These are phyloP conservation scores for Apocheima hispidaria DNA, from an alignment of 2,888 invertebrate species.

Conservation along the genomic window DNA sequence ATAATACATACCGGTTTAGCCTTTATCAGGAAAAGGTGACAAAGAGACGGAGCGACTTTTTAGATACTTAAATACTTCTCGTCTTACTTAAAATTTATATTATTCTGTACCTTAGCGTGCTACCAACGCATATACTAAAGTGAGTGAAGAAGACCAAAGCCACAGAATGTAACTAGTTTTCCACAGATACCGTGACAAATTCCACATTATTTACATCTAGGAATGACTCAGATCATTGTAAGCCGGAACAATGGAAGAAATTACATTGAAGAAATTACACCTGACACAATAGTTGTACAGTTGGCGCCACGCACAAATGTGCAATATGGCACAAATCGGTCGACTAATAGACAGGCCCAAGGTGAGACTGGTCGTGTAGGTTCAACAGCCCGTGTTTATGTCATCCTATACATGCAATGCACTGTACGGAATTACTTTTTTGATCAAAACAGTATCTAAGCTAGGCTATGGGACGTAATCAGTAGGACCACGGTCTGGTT, in stretches of 20 bases:
- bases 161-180: neutral
- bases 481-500: too few relatives aligned
- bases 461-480: neutral
- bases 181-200: conserved; percentile 5
- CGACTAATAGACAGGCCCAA: conserved; percentile 8
- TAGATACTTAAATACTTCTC: too few relatives aligned
- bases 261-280: conserved; percentile 30
- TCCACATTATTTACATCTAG: conserved; percentile 11
- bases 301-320: conserved; percentile 16
- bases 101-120: too few relatives aligned
- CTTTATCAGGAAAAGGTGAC: too few relatives aligned
- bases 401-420: conserved; percentile 1
- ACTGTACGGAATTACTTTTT: conserved; percentile 10
- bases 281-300: conserved; percentile 31
- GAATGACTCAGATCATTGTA: conserved; percentile 30
- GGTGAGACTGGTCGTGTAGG: neutral
- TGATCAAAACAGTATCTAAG: neutral
- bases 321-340: conserved; percentile 3
- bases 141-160: conserved; percentile 1
- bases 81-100: too few relatives aligned
- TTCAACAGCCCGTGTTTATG: conserved; percentile 21
- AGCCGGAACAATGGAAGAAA: conserved; percentile 33
- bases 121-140: too few relatives aligned
- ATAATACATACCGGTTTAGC: too few relatives aligned
- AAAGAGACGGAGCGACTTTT: too few relatives aligned